Conservation (phyloP, 2,113 vertebrate genomes). For the Nycticryphes semicollaris region DNA sequence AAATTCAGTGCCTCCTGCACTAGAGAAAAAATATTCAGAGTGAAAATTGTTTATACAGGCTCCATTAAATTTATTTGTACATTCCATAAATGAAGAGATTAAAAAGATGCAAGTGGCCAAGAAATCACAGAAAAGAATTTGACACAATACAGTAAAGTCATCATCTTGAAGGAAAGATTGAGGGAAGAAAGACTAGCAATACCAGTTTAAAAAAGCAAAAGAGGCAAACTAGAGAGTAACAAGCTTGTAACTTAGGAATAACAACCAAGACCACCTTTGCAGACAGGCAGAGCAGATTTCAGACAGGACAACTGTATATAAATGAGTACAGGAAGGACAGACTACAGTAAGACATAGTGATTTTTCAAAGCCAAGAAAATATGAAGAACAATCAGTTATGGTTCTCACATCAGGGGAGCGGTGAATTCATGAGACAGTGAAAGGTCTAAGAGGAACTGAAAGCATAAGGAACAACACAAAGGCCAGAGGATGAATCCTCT, state of each 20-base stretch:
- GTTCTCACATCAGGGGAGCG: not conserved
- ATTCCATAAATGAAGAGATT: not conserved
- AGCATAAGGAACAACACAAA: not conserved
- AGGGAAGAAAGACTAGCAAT: not conserved
- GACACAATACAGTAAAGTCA: not conserved
- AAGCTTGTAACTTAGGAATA: not conserved
- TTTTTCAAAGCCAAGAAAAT: not conserved
- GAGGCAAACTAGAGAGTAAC: not conserved
- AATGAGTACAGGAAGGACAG: not conserved
- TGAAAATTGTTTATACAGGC: not conserved
- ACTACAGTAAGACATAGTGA: not conserved
- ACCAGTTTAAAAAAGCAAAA: not conserved
- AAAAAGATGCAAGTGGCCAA: not conserved
- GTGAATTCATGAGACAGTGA: not conserved
- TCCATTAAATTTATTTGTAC: not conserved
- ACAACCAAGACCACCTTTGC: not conserved
- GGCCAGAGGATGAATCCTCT: not conserved
- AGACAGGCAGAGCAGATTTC: not conserved
- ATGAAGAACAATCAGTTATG: not conserved
- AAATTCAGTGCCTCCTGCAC: not conserved
- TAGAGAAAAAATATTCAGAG: not conserved
- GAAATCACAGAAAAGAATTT: not conserved
- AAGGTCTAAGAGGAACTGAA: not conserved
- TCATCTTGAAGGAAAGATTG: not conserved
- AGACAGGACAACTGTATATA: not conserved